These are phyloP conservation scores for Trimorus sp. DNA, from an alignment of 2,888 invertebrate genomes.

Conservation along the genomic window DNA sequence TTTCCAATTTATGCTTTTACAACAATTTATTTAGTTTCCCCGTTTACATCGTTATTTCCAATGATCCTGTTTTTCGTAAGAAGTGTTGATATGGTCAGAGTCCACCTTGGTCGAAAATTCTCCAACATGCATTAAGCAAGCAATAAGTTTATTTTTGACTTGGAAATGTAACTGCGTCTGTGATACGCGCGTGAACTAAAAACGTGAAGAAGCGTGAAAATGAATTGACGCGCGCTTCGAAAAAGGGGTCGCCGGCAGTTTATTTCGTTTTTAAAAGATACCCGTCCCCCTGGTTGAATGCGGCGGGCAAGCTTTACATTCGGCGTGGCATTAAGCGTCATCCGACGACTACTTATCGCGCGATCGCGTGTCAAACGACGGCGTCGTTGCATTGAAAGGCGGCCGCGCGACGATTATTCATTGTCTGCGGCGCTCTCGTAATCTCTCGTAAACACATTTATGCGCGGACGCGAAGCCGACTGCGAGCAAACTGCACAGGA, in stretches of 20 bases:
- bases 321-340: constrained; percentile 44
- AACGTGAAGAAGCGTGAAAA: too few relatives aligned
- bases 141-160: too few relatives aligned
- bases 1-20: too few relatives aligned
- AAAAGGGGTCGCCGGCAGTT: constrained; percentile 13
- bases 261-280: constrained; percentile 51
- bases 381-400: constrained; percentile 41
- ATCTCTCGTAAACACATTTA: constrained; percentile 60
- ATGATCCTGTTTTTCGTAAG: too few relatives aligned
- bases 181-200: too few relatives aligned
- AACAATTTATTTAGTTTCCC: too few relatives aligned
- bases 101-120: too few relatives aligned
- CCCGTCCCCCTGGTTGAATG: constrained; percentile 30
- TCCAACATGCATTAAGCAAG: too few relatives aligned
- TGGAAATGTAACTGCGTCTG: too few relatives aligned
- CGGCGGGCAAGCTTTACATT: constrained; percentile 41
- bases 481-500: constrained; percentile 38
- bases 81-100: too few relatives aligned
- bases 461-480: constrained; percentile 47
- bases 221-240: too few relatives aligned
- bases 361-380: constrained; percentile 51
- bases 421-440: constrained; percentile 47
- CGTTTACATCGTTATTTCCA: too few relatives aligned
- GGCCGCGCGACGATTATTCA: constrained; percentile 49
- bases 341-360: constrained; percentile 45